A percentile compares a stretch with the other conserved stretches of the same genome.
Conservation (phyloP, 1,140 invertebrate species). For the Gryllus bimaculatus region DNA sequence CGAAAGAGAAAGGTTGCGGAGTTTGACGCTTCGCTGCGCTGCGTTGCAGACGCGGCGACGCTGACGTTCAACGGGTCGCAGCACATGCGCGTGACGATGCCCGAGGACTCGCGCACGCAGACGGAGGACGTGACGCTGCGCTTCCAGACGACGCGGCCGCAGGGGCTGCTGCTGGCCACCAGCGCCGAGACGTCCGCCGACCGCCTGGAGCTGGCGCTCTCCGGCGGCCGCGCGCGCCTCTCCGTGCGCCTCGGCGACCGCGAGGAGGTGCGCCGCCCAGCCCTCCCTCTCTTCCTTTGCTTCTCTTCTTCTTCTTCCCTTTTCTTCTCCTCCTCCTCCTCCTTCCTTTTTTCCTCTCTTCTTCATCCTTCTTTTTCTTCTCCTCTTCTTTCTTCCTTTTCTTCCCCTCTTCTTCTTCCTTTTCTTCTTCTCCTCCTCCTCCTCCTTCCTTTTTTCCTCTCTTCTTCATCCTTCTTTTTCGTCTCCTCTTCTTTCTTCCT, state of each 20-base stretch:
- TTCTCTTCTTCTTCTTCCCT: no score
- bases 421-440: no score
- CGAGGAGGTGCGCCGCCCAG: conserved; percentile 60
- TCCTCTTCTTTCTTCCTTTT: no score
- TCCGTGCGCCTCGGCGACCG: conserved; percentile 73
- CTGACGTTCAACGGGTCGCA: conserved; percentile 82
- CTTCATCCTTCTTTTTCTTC: no score
- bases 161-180: conserved; percentile 62
- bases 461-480: no score
- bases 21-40: no score
- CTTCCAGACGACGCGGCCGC: conserved; percentile 72
- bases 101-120: conserved; percentile 73
- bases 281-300: neutral
- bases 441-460: no score
- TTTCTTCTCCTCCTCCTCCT: no score
- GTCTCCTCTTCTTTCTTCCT: no score
- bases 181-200: conserved; percentile 67
- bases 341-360: no score
- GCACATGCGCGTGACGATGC: conserved; percentile 68
- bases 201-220: conserved; percentile 70
- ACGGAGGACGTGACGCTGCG: conserved; percentile 83
- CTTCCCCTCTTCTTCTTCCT: no score
- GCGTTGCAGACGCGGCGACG: conserved; percentile 65
- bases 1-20: no score
- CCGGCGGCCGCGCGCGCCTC: conserved; percentile 67